Percentiles rank a stretch among this genome's conserved stretches.
Conservation (phyloP, 2,888 invertebrate genomes). For the Blastobasis adustella region DNA sequence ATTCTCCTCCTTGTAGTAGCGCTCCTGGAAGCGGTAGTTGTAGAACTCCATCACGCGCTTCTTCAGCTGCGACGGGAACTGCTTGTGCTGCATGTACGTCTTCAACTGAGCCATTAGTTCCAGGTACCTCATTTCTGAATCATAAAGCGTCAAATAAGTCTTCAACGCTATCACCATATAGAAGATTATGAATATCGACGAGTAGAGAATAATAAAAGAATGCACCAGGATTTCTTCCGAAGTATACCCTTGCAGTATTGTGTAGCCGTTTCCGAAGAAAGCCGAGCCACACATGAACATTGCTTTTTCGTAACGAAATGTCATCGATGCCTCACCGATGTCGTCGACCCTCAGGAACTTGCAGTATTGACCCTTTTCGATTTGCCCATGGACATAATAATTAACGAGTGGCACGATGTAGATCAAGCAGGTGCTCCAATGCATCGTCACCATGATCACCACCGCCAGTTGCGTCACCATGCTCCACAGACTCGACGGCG, state of each 20-base stretch:
- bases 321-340: constrained; percentile 7
- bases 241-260: constrained; percentile 24
- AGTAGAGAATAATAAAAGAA: constrained; percentile 29
- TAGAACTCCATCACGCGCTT: constrained; percentile 73
- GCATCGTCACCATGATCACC: constrained; percentile 30
- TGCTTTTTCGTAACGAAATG: constrained; percentile 28
- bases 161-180: constrained; percentile 36
- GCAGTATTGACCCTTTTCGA: constrained; percentile 15
- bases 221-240: constrained; percentile 34
- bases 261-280: constrained; percentile 42
- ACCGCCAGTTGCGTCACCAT: background rate
- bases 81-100: constrained; percentile 75
- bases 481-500: constrained; percentile 11
- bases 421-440: constrained; percentile 39
- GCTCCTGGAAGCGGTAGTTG: constrained; percentile 72
- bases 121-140: constrained; percentile 34
- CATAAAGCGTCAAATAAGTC: constrained; percentile 32
- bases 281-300: constrained; percentile 32
- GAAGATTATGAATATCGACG: constrained; percentile 30
- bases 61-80: constrained; percentile 68
- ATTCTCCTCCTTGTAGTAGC: constrained; percentile 73
- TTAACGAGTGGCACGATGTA: constrained; percentile 25
- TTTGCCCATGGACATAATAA: no score
- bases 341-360: constrained; percentile 19
- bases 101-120: constrained; percentile 70